Conservation (phyloP, 1,140 invertebrate genomes). For the Caenorhabditis remanei region DNA sequence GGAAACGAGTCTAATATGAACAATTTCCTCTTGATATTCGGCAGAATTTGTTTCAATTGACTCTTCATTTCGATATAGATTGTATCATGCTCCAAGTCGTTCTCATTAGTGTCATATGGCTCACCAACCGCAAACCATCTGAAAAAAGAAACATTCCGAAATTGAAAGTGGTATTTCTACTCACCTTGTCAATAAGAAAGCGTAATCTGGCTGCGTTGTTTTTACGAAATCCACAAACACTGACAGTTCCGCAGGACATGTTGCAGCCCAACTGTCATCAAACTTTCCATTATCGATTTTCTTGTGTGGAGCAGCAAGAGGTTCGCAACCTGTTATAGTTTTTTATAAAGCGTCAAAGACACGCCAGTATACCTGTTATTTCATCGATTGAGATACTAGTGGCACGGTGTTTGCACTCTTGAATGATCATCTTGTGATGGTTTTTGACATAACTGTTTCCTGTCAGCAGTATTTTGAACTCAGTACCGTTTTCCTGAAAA, state of each 20-base stretch:
- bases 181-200: neutral
- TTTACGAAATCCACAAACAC: conserved; percentile 1
- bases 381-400: neutral
- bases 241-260: neutral
- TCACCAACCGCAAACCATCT: neutral
- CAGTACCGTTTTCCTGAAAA: neutral
- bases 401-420: conserved; percentile 1
- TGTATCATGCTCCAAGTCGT: neutral
- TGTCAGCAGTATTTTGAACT: neutral
- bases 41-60: neutral
- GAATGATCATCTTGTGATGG: conserved; percentile 7
- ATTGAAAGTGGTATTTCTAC: neutral
- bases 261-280: neutral
- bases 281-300: no score
- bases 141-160: neutral
- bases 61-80: conserved; percentile 30
- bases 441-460: neutral
- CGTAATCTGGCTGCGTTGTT: conserved; percentile 4
- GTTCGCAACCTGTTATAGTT: neutral
- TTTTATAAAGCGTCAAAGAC: no score
- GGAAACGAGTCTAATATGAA: conserved; percentile 2
- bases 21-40: conserved; percentile 4
- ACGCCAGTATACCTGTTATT: no score
- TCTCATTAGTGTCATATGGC: neutral
- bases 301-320: neutral